Base-by-base conservation (phyloP, 2,888 invertebrate genomes). In the Brachylomia viminalis region DNA sequence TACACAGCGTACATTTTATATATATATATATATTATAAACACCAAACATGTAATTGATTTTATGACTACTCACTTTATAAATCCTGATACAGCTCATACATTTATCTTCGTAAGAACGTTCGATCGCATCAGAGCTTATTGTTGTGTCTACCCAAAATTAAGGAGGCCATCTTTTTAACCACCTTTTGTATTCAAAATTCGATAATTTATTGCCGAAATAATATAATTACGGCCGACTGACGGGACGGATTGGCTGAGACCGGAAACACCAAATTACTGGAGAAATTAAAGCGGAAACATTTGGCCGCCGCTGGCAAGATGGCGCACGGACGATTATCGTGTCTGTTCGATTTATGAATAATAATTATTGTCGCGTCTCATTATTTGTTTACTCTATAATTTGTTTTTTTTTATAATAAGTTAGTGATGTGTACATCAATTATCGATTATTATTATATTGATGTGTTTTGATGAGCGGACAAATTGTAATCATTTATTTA, bases 261-360 rank as follows among this genome's bases (percentile, higher is more conserved):
- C 95, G 96, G 96, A 96, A 96, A 94, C 93, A 92, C 93, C 95
- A 95, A 96, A 96, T 96, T 96, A 96, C 94, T 92, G 94, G 95
- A 96, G 96, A 96, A 96, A 96, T 96, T 96, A 96, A 96, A 96
- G 95, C 95, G 96, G 96, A 96, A 96, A 96, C 96, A 96, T 96
- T 96, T 96, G 96, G 95, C 93, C 92, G 95, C 96, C 96, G 96
- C 96, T 94, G 93, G 96, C 96, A 96, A 96, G 96, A 96, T 96
- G 96, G 96, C 94, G 96, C 93, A 90, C 89, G 89, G 80, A 71
- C 92, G 92, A 94, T 95, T 95, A 95, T 95, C 94, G 92, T 92
- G 93, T 93, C 94, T 94, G 95, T 95, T 93, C 95, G 93, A 94
- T 95, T 95, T 95, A 94, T 95, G 93, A 95, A 95, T 95, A 93